Conservation (phyloP, 1,140 invertebrate genomes). For the Philaenus spumarius region DNA sequence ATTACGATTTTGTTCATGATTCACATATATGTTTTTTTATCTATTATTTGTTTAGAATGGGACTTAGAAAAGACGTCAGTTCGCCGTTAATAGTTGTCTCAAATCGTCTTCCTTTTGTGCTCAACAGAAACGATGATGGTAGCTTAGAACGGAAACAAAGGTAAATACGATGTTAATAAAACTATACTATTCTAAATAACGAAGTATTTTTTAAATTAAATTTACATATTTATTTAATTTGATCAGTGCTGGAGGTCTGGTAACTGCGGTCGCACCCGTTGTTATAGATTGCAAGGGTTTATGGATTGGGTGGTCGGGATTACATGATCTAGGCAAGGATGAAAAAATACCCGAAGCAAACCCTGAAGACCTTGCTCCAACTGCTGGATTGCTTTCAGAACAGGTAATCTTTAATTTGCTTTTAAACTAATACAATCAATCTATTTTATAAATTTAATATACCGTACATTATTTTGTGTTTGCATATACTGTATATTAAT, state of each 20-base stretch:
- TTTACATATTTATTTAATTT: background rate
- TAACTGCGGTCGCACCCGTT: slow-evolving; percentile 83
- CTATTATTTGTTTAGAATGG: slow-evolving; percentile 12
- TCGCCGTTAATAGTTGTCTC: slow-evolving; percentile 75
- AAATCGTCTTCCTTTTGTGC: slow-evolving; percentile 80
- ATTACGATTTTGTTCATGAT: too few relatives aligned
- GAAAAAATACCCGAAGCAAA: slow-evolving; percentile 78
- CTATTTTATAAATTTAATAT: background rate
- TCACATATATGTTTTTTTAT: too few relatives aligned
- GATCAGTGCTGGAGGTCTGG: slow-evolving; percentile 73
- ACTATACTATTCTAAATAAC: background rate
- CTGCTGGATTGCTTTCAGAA: slow-evolving; percentile 70
- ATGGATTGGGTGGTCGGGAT: slow-evolving; percentile 87
- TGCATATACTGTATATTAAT: too few relatives aligned
- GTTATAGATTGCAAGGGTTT: slow-evolving; percentile 76
- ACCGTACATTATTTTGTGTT: too few relatives aligned
- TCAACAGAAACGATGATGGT: slow-evolving; percentile 56
- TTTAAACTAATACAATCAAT: slow-evolving; percentile 15
- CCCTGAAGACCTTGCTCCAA: slow-evolving; percentile 74
- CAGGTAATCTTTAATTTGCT: slow-evolving; percentile 51
- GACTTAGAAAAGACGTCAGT: slow-evolving; percentile 19
- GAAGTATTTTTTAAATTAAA: background rate
- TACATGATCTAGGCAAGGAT: slow-evolving; percentile 61
- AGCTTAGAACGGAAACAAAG: slow-evolving; percentile 68
- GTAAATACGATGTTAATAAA: slow-evolving; percentile 44